Conservation (phyloP, 2,797 vertebrate genomes). For the Muraenolepis orangiensis region DNA sequence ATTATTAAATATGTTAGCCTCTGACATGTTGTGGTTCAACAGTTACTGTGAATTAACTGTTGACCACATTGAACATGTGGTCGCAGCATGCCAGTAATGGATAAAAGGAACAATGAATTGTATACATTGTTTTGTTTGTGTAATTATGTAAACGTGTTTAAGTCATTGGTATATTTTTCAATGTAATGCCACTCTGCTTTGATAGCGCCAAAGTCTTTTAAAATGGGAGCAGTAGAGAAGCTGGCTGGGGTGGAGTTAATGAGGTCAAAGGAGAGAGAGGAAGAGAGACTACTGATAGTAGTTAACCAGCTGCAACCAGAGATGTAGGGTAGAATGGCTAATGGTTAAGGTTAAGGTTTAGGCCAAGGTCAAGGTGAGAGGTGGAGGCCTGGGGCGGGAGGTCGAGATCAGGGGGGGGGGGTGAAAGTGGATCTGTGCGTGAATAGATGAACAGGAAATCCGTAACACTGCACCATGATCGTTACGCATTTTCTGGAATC, state of each 20-base stretch:
- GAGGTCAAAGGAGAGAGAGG: conserved; percentile 1
- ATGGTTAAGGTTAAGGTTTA: conserved; percentile 23
- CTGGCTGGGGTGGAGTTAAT: conserved; percentile 2
- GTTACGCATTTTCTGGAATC: too few relatives aligned
- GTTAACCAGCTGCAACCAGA: conserved; percentile 39
- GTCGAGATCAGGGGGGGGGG: conserved; percentile 8
- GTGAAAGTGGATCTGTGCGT: conserved; percentile 18
- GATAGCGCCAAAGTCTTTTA: neutral
- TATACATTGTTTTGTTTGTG: too few relatives aligned
- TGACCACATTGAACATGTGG: too few relatives aligned
- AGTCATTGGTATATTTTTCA: neutral
- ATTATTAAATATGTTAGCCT: too few relatives aligned
- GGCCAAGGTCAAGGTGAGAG: conserved; percentile 21
- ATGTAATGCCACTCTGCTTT: neutral
- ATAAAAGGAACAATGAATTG: too few relatives aligned
- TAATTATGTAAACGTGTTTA: too few relatives aligned
- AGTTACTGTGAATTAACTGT: too few relatives aligned
- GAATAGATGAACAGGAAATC: conserved; percentile 25
- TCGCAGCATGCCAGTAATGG: too few relatives aligned
- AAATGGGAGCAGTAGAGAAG: neutral
- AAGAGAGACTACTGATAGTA: conserved; percentile 2
- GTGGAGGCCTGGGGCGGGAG: neutral
- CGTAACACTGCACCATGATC: conserved; percentile 16
- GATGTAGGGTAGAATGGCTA: conserved; percentile 26
- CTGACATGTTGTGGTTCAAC: too few relatives aligned